Conservation (phyloP, 1,140 invertebrate species). For the Oncopodura yosiiana region DNA sequence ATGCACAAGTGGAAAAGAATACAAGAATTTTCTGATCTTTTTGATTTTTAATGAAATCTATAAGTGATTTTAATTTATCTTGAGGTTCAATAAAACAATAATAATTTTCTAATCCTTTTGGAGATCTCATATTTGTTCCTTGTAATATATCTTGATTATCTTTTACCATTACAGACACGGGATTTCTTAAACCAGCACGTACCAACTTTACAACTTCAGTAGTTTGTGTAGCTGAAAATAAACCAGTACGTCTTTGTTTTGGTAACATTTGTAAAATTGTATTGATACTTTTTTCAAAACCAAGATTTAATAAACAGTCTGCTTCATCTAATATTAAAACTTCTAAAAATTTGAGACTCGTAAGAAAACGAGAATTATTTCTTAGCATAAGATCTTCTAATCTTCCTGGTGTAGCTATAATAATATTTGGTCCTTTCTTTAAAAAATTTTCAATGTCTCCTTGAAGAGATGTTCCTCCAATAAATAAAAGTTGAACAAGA, state of each 20-base stretch:
- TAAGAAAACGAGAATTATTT: slow-evolving; percentile 48
- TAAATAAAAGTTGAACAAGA: slow-evolving; percentile 42
- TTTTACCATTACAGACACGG: slow-evolving; percentile 79
- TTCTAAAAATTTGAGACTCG: slow-evolving; percentile 67
- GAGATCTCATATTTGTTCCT: slow-evolving; percentile 49
- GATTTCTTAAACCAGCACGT: slow-evolving; percentile 87
- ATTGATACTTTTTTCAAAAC: slow-evolving; percentile 79
- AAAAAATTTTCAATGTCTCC: slow-evolving; percentile 60
- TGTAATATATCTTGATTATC: slow-evolving; percentile 56
- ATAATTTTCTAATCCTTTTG: slow-evolving; percentile 70
- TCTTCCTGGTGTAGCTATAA: slow-evolving; percentile 84
- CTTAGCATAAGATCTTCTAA: slow-evolving; percentile 73
- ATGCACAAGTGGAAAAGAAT: slow-evolving; percentile 92
- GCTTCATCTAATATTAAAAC: slow-evolving; percentile 94
- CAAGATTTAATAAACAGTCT: slow-evolving; percentile 83
- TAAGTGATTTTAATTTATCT: slow-evolving; percentile 61
- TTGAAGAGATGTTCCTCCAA: slow-evolving; percentile 68
- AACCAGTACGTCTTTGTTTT: slow-evolving; percentile 81
- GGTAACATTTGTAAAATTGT: slow-evolving; percentile 85
- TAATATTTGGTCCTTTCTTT: slow-evolving; percentile 66
- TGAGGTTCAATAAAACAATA: slow-evolving; percentile 68
- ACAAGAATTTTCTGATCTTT: slow-evolving; percentile 70
- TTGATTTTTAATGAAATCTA: slow-evolving; percentile 61
- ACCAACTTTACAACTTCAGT: slow-evolving; percentile 86
- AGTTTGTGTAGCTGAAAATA: slow-evolving; percentile 98